Base-by-base conservation (phyloP, 2,797 vertebrate species). In the Diceros bicornis region DNA sequence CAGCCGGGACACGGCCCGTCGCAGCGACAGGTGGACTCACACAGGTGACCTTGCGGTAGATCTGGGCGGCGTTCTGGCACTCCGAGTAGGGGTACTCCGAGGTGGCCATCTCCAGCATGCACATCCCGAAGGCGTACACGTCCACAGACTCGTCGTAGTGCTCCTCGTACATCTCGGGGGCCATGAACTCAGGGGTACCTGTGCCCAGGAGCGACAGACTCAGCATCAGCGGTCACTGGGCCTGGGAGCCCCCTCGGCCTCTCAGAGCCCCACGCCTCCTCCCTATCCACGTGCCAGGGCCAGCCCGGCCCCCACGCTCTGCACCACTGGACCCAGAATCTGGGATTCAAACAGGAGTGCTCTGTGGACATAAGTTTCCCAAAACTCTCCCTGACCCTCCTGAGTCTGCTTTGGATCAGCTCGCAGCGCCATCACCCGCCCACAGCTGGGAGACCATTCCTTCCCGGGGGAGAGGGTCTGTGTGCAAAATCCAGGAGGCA, bases 181-280 rank as follows among this genome's bases (percentile, higher is more conserved):
- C 99, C 99, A 99, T 99, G 98, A 99, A 99, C 97, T 99, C 99
- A 0, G 99, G 99, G 27, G 99, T 99, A 55, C 99, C 99, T 99
- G 94, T 77, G 97, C 32, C 97, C 37, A 92, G 95, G 44, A 95
- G 57, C 78, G n/a, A 68, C 10, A 94, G 20, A 34, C 1, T 2
- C 23, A 34, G 37, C 1, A 27, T 98, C 1, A 41, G 64, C 62
- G 50, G 55, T 52, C 50, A 1, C 50, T 0, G 1, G 6, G 59
- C 85, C 59, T 20, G 3, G 2, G n/a, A 59, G 47, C 0, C 27
- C 47, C 77, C 25, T 32, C 10, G 0, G 64, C 27, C 52, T 27
- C 77, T 61, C 25, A n/a, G 37, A 87, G 52, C 4, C 69, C 44
- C 27, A 4, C 7, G 10, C 32, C 18, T 18, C 34, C 5, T 47